Percentiles rank a stretch among this genome's conserved stretches.
phyloP scores from a whole-genome alignment of 23 tunicate species.

The Trididemnum nubilum region DNA sequence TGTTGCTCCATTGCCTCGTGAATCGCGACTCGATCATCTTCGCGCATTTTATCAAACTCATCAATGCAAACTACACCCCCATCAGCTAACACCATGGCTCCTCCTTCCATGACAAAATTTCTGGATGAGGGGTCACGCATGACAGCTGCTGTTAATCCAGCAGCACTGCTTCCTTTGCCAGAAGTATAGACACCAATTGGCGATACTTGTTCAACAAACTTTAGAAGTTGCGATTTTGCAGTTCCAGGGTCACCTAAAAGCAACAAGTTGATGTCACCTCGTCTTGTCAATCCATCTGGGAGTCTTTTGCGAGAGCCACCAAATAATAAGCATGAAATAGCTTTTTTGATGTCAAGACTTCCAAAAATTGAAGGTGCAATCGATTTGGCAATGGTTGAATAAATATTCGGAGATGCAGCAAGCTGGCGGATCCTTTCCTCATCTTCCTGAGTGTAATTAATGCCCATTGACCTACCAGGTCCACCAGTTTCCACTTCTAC shows the following conservation, averaged over 20 bases:
- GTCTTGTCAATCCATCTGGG: constrained; percentile 93
- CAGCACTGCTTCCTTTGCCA: constrained; percentile 99
- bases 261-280: constrained; percentile 95
- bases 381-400: constrained; percentile 78
- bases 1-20: constrained; percentile 99
- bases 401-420: constrained; percentile 85
- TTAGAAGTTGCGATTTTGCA: constrained; percentile 96
- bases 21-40: constrained; percentile 98
- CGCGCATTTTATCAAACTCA: constrained; percentile 99
- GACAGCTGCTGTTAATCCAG: constrained; percentile 98
- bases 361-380: constrained; percentile 99
- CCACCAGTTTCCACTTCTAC: constrained; percentile 94
- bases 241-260: constrained; percentile 98
- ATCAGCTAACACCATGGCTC: constrained; percentile 99
- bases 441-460: constrained; percentile 68
- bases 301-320: constrained; percentile 98
- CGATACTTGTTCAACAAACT: constrained; percentile 96
- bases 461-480: constrained; percentile 78
- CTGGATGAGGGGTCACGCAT: constrained; percentile 86
- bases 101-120: constrained; percentile 95
- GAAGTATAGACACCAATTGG: constrained; percentile 99
- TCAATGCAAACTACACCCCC: constrained; percentile 99
- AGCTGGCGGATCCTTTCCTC: constrained; percentile 86
- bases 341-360: constrained; percentile 86
- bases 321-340: constrained; percentile 88